Evolutionary conservation across 2,113 vertebrate species (phyloP).

Genomic region (Boulengeromyrus knoepffleri): DNA sequence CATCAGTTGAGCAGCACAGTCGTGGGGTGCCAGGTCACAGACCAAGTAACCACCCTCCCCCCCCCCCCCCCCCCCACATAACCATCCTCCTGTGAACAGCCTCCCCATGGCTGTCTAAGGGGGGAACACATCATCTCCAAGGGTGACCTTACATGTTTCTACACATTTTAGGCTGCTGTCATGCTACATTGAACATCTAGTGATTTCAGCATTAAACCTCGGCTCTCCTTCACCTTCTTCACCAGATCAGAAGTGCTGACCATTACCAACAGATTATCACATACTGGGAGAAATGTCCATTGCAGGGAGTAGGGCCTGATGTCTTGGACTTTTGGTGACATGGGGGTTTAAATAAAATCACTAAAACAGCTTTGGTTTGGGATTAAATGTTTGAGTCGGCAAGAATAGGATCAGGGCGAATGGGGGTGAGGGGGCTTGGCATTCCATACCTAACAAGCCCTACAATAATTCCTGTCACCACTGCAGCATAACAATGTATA

Average conservation of each 20-base stretch:
- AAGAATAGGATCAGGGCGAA: background rate
- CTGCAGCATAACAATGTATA: background rate
- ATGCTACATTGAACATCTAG: background rate
- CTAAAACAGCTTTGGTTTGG: background rate
- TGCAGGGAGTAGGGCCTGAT: background rate
- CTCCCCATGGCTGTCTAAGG: background rate
- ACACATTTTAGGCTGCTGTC: background rate
- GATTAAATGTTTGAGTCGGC: background rate
- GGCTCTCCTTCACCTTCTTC: background rate
- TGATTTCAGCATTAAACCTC: background rate
- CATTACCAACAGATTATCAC: background rate
- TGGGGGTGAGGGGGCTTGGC: background rate
- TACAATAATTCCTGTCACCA: background rate
- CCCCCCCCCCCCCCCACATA: background rate
- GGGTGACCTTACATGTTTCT: background rate
- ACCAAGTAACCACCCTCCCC: background rate
- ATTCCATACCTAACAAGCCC: conserved; percentile 28
- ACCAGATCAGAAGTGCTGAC: background rate
- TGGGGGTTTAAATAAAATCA: background rate
- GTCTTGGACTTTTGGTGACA: background rate
- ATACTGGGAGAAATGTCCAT: background rate
- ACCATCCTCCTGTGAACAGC: background rate
- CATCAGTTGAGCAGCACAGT: background rate
- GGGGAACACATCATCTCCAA: background rate
- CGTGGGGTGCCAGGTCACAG: background rate